phyloP scores from a whole-genome alignment of 1,140 invertebrate genomes.

The Formica exsecta region DNA sequence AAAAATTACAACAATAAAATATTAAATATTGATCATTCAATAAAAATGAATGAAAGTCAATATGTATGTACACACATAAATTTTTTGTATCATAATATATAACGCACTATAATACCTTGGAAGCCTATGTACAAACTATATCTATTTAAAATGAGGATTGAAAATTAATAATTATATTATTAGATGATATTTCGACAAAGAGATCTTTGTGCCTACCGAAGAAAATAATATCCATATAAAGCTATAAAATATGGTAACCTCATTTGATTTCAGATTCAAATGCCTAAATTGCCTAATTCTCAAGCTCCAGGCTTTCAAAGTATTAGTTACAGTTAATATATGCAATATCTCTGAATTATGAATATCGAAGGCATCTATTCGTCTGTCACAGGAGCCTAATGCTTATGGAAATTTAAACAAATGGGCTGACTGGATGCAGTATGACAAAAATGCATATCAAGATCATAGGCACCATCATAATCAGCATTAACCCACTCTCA shows the following conservation, averaged over 20 bases:
- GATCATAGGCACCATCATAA: constrained; percentile 79
- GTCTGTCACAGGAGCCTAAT: constrained; percentile 76
- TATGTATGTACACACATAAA: background rate
- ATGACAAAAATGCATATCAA: constrained; percentile 74
- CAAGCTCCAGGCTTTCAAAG: constrained; percentile 72
- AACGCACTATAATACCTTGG: constrained; percentile 27
- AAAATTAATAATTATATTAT: background rate
- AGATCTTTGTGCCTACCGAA: constrained; percentile 32
- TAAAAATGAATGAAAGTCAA: constrained; percentile 27
- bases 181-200: constrained; percentile 12
- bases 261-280: constrained; percentile 84
- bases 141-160: background rate
- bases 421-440: constrained; percentile 77
- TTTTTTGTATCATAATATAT: constrained; percentile 1
- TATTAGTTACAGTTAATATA: constrained; percentile 78
- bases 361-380: constrained; percentile 68
- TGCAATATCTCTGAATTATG: constrained; percentile 38
- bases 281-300: constrained; percentile 77
- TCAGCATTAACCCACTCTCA: constrained; percentile 74
- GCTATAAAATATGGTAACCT: constrained; percentile 59
- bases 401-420: constrained; percentile 69
- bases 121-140: constrained; percentile 47
- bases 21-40: background rate
- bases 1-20: background rate
- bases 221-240: background rate